Percentiles rank a stretch among this genome's conserved stretches.
Evolutionary conservation across 2,113 vertebrate species (phyloP).

Genomic region (Carettochelys insculpta): DNA sequence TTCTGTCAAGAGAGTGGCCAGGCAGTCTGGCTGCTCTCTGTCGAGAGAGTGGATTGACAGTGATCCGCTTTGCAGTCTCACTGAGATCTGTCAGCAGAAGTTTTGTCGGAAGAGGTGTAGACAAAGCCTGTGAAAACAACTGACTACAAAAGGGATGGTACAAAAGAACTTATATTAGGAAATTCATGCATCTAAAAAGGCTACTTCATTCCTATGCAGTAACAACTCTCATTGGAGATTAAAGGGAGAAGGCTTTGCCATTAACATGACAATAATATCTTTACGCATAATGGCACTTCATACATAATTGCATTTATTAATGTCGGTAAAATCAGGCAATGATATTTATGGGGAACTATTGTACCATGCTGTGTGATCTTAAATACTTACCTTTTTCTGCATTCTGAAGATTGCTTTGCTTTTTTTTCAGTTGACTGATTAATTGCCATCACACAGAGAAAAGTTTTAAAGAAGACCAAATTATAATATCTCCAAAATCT

Average conservation of each 20-base stretch:
- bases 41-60: too few relatives aligned
- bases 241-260: not conserved
- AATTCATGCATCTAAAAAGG: not conserved
- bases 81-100: too few relatives aligned
- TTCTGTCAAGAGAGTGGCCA: too few relatives aligned
- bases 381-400: not conserved
- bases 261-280: not conserved
- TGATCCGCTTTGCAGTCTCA: too few relatives aligned
- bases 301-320: not conserved
- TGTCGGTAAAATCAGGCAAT: not conserved
- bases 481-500: not conserved
- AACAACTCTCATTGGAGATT: not conserved
- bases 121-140: not conserved
- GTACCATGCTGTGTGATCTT: not conserved
- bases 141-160: not conserved
- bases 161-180: not conserved
- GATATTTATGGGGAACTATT: not conserved
- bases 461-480: slow-evolving; percentile 23
- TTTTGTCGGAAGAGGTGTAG: too few relatives aligned
- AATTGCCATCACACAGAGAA: not conserved
- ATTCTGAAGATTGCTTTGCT: not conserved
- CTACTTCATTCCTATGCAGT: not conserved
- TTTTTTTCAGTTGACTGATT: not conserved
- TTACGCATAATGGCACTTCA: not conserved
- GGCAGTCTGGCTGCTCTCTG: too few relatives aligned